Evolutionary conservation across 2,888 invertebrate genomes (phyloP), one percentile per base, ranked within the genome.

Genomic region (Morpho helenor): DNA sequence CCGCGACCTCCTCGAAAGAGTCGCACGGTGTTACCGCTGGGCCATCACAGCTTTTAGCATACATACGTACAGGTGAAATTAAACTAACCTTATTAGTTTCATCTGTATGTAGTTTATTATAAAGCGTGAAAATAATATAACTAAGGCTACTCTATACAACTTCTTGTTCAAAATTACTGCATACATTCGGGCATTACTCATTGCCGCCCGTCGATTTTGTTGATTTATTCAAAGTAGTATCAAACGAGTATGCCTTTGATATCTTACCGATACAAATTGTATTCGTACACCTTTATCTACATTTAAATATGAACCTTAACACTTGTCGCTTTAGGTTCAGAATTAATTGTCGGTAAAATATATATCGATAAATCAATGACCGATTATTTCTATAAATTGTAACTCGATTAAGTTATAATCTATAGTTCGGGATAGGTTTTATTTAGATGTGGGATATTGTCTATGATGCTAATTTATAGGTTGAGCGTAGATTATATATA

Each of bases 351-450:
- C 9, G 0, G 4, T 8, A 51, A 3, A 31, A 8, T 9, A 8
- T n/a, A 39, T 60, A 59, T 73, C 74, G 73, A 86, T 89, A 89
- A 87, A 88, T 89, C 87, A 87, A 77, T 77, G 80, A 77, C 81
- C 84, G 85, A 87, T 88, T 89, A 88, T 88, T 88, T 86, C 87
- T 87, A 87, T 87, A 89, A 89, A 88, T 89, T 61, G 60, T 65
- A 62, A 62, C 66, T 66, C 66, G 62, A 64, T 62, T 66, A 66
- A 57, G 62, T 62, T 59, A 64, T 64, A 64, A 63, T 62, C 64
- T 49, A 82, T 87, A 85, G 84, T 84, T 87, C 84, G 84, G 49
- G 87, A 87, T 87, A 87, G 85, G 84, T 84, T 87, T 85, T 86
- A 88, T 87, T 87, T 86, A 86, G 82, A 59, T 59, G 42, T 59